Percentiles rank a stretch among this genome's conserved stretches.
These are phyloP conservation scores for Drosophila mimica DNA, from an alignment of 2,888 invertebrate species.

Conservation along the genomic window DNA sequence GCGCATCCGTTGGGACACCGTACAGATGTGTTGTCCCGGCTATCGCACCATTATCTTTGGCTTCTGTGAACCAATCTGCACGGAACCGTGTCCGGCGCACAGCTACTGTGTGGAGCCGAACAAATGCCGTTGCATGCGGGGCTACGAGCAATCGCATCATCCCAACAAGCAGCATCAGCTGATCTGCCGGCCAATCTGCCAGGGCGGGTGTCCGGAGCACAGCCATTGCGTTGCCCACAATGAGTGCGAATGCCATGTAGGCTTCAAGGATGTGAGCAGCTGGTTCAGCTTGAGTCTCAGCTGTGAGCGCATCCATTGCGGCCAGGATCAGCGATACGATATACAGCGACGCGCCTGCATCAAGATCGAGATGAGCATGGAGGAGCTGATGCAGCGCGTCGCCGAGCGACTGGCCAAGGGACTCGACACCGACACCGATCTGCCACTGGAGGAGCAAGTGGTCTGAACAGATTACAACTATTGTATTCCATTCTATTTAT, in stretches of 20 bases:
- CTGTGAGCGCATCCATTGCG: constrained; percentile 79
- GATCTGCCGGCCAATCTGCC: constrained; percentile 80
- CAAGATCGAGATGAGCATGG: constrained; percentile 80
- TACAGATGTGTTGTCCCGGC: constrained; percentile 77
- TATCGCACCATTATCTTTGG: constrained; percentile 78
- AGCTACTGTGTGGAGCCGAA: constrained; percentile 78
- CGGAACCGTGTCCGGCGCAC: constrained; percentile 82
- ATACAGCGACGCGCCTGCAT: constrained; percentile 63
- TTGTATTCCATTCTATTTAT: not conserved
- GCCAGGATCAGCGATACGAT: constrained; percentile 79
- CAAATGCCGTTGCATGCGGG: constrained; percentile 77
- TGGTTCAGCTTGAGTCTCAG: constrained; percentile 68
- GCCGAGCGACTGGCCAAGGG: constrained; percentile 75
- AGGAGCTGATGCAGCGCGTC: constrained; percentile 81
- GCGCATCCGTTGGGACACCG: constrained; percentile 75
- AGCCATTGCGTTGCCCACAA: constrained; percentile 81
- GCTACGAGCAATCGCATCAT: constrained; percentile 79
- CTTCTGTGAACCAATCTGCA: constrained; percentile 83
- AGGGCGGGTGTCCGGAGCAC: constrained; percentile 79
- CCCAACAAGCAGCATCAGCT: constrained; percentile 69
- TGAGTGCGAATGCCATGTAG: constrained; percentile 84
- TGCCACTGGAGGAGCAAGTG: constrained; percentile 19
- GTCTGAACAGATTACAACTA: constrained; percentile 2
- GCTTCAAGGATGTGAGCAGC: constrained; percentile 77
- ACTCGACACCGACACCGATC: constrained; percentile 23